Base-by-base conservation (phyloP, 2,888 invertebrate species). In the Drosophila emarginata region DNA sequence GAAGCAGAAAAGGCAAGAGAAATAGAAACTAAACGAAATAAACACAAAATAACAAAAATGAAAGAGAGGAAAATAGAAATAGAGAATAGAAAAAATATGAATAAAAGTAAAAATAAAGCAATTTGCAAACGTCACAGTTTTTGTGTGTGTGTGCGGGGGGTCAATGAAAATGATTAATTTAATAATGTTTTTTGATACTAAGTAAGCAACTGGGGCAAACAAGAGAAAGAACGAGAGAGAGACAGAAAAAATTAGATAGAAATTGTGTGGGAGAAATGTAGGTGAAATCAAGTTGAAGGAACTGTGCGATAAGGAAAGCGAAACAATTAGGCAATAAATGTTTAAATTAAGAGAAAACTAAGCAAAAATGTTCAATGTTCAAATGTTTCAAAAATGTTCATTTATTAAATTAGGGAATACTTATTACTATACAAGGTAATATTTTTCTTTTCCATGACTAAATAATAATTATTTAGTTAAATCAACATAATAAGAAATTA, bases 81-180 rank as follows among this genome's bases (percentile, higher is more conserved):
- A 78, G 72, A 14, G 71, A 67, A 51, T 62, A 78, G 72, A 14
- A 73, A 66, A 45, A 61, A 67, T 39, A 61, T 56, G 56, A 72
- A 61, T 67, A 52, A 64, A 64, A 69, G 63, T 62, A 58, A 65
- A 61, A 78, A 37, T 61, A 56, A 52, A 64, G 39, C 40, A 61
- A 59, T 71, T 75, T 79, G 50, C 52, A 73, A 69, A 74, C 78
- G 79, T 79, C 76, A 79, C 61, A 61, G 64, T 67, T 81, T 63
- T 56, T 26, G 58, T 45, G 63, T 32, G 45, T 40, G 28, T 7
- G 39, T 26, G 50, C 9, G 15, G 58, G 39, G 15, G 66, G 61
- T 67, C 61, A 62, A 64, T 67, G 51, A 53, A 61, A 67, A 77
- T 77, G 75, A 79, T 79, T 79, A 81, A 78, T 78, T 69, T 45